These are phyloP conservation scores for Euphonia xanthogaster DNA, from an alignment of 2,797 vertebrate species.

Conservation along the genomic window DNA sequence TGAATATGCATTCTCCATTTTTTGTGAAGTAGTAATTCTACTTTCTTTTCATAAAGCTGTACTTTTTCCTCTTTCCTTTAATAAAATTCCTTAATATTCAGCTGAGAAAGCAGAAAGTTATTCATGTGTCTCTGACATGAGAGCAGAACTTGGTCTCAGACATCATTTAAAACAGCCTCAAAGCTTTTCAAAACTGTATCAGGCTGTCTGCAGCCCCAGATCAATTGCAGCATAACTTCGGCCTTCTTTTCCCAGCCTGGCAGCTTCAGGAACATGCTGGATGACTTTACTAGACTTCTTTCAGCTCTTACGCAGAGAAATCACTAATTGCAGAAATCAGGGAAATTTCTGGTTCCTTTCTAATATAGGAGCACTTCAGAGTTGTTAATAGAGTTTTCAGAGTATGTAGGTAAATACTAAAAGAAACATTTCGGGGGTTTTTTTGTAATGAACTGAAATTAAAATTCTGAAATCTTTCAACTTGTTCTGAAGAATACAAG, in stretches of 20 bases:
- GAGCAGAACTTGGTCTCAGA: background rate
- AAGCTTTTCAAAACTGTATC: constrained; percentile 12
- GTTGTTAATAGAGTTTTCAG: background rate
- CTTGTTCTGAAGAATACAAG: background rate
- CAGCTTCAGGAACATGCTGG: background rate
- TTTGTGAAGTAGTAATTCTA: background rate
- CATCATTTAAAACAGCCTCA: background rate
- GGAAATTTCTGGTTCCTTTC: background rate
- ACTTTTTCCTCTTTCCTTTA: background rate
- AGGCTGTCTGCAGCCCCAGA: background rate
- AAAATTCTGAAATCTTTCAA: background rate
- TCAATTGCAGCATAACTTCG: background rate
- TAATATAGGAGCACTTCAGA: background rate
- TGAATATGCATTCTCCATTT: background rate
- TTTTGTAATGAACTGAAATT: background rate
- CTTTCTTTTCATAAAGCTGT: background rate
- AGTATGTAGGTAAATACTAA: background rate
- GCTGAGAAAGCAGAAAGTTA: constrained; percentile 24
- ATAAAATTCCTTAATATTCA: constrained; percentile 15
- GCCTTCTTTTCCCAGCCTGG: background rate
- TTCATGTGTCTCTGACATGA: background rate
- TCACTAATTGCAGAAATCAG: background rate
- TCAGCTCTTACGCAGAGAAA: background rate
- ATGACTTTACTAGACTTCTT: background rate
- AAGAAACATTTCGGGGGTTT: background rate